These are phyloP conservation scores for Pantherophis guttatus DNA, from an alignment of 2,113 vertebrate species.

Conservation along the genomic window DNA sequence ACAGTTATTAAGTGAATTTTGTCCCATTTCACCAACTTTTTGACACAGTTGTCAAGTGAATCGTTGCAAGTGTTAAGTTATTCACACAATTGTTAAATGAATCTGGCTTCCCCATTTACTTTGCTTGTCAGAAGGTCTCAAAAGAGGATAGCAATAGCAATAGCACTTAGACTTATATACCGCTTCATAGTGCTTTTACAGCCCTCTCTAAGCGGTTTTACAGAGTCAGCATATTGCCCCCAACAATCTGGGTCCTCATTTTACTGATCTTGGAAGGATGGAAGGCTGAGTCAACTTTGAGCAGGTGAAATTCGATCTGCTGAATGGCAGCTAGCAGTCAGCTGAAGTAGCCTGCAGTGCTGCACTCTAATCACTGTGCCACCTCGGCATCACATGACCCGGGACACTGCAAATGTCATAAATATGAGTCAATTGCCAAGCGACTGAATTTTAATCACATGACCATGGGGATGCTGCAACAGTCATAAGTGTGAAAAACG, in stretches of 20 bases:
- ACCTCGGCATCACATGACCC: background rate
- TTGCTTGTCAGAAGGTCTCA: background rate
- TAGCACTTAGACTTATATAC: no score
- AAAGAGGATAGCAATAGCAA: background rate
- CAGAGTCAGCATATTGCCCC: no score
- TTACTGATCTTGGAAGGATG: no score
- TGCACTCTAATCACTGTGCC: no score
- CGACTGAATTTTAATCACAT: background rate
- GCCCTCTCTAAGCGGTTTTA: no score
- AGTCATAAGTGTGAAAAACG: background rate
- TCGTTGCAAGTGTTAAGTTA: background rate
- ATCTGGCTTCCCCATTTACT: background rate
- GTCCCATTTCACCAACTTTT: background rate
- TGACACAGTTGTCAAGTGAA: background rate
- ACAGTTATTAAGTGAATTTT: background rate
- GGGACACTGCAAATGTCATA: background rate
- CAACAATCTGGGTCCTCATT: no score
- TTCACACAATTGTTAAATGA: background rate
- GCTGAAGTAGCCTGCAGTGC: no score
- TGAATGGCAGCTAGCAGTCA: no score
- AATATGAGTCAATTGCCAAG: background rate
- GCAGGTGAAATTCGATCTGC: no score
- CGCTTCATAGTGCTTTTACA: no score
- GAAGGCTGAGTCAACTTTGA: no score
- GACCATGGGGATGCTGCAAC: background rate